Evolutionary conservation across 2,888 invertebrate species (phyloP).

Genomic region (Drosophila quinaria): DNA sequence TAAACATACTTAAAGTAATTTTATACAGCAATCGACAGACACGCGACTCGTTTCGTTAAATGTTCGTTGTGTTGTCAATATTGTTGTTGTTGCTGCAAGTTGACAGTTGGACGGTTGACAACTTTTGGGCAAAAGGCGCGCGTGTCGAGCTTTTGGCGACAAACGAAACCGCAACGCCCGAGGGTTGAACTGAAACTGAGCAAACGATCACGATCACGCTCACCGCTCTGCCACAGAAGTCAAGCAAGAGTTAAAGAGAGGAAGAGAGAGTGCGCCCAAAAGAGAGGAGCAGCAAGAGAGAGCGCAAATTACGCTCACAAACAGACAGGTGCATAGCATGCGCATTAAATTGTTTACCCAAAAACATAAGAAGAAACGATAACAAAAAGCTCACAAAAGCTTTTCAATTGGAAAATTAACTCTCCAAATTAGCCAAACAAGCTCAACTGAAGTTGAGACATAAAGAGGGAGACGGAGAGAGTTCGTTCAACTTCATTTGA

Average conservation of each 20-base stretch:
- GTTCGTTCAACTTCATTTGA: slow-evolving; percentile 58
- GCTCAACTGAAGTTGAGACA: neutral
- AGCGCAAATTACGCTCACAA: slow-evolving; percentile 14
- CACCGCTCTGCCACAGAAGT: slow-evolving; percentile 27
- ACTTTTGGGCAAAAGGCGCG: slow-evolving; percentile 66
- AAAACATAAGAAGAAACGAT: slow-evolving; percentile 34
- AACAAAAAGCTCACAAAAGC: slow-evolving; percentile 43
- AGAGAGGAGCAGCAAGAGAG: slow-evolving; percentile 12
- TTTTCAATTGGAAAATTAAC: slow-evolving; percentile 19
- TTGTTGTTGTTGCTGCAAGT: slow-evolving; percentile 24
- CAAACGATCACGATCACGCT: slow-evolving; percentile 28
- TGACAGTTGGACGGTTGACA: slow-evolving; percentile 68
- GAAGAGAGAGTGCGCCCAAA: neutral
- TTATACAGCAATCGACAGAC: slow-evolving; percentile 45
- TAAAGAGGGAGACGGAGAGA: neutral
- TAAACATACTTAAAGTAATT: slow-evolving; percentile 60
- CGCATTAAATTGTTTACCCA: slow-evolving; percentile 37
- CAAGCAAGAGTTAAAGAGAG: slow-evolving; percentile 30
- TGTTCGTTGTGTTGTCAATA: slow-evolving; percentile 44
- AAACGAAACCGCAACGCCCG: slow-evolving; percentile 72
- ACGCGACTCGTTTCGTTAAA: slow-evolving; percentile 78
- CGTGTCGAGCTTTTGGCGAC: slow-evolving; percentile 34
- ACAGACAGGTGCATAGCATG: slow-evolving; percentile 47
- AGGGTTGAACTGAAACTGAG: slow-evolving; percentile 78
- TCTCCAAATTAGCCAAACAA: slow-evolving; percentile 14